These are phyloP conservation scores for Pentamera pediparva DNA, from an alignment of 53 echinoderm and acorn worm genomes.

Conservation along the genomic window DNA sequence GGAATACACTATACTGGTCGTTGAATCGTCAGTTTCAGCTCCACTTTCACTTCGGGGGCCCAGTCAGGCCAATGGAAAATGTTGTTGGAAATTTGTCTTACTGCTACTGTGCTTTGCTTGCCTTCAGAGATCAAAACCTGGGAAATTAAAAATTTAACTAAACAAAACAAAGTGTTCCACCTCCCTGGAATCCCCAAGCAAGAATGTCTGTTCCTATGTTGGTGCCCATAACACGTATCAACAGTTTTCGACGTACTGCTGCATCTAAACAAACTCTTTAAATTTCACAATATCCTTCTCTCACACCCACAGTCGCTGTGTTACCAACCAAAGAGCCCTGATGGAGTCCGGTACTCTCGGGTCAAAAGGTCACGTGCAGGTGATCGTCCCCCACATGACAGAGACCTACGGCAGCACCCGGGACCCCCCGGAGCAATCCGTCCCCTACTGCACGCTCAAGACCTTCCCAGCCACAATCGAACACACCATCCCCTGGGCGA, in stretches of 20 bases:
- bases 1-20: too few relatives aligned
- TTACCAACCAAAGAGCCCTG: slow-evolving; percentile 73
- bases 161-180: too few relatives aligned
- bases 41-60: too few relatives aligned
- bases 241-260: neutral
- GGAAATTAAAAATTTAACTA: too few relatives aligned
- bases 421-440: slow-evolving; percentile 82
- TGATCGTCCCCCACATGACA: slow-evolving; percentile 88
- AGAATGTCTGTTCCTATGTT: too few relatives aligned
- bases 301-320: slow-evolving; percentile 68
- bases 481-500: slow-evolving; percentile 99
- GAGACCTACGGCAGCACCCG: slow-evolving; percentile 88
- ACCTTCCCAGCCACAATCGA: slow-evolving; percentile 94
- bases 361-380: slow-evolving; percentile 98
- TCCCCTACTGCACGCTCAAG: slow-evolving; percentile 97
- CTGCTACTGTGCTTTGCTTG: too few relatives aligned
- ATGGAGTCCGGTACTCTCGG: slow-evolving; percentile 94
- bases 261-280: neutral
- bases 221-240: neutral
- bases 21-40: too few relatives aligned
- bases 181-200: too few relatives aligned
- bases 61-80: too few relatives aligned
- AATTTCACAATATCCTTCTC: neutral
- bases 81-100: too few relatives aligned
- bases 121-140: too few relatives aligned